Conservation (phyloP, 2,888 invertebrate genomes). For the Strigamia maritima region DNA sequence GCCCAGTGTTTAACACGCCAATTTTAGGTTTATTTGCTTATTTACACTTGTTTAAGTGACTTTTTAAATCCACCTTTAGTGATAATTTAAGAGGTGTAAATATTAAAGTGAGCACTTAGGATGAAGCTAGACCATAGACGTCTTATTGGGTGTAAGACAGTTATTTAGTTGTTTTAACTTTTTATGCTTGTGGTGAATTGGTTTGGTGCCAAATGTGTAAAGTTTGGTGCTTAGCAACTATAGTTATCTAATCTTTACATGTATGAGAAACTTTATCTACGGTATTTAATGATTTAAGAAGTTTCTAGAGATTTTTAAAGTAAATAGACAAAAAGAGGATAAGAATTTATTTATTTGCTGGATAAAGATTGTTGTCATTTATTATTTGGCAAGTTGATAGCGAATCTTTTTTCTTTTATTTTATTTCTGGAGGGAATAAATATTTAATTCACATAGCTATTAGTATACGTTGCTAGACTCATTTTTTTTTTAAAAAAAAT, state of each 20-base stretch:
- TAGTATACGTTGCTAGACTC: no score
- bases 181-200: not conserved
- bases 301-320: not conserved
- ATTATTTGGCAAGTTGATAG: not conserved
- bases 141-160: not conserved
- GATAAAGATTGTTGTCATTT: not conserved
- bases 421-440: not conserved
- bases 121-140: not conserved
- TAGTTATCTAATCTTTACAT: not conserved
- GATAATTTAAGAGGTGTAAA: conserved; percentile 5
- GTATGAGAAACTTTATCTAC: not conserved
- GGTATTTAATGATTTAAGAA: conserved; percentile 18
- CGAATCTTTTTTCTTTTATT: not conserved
- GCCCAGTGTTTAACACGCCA: no score
- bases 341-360: not conserved
- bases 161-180: conserved; percentile 11
- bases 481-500: no score
- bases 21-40: no score
- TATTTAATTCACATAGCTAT: not conserved
- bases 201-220: conserved; percentile 6
- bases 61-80: not conserved
- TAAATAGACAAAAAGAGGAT: not conserved
- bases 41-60: not conserved
- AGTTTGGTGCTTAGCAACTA: not conserved
- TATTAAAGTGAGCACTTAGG: not conserved